A percentile compares a stretch with the other conserved stretches of the same genome.
These are phyloP conservation scores for Emys orbicularis DNA, from an alignment of 2,797 vertebrate genomes.

Conservation along the genomic window DNA sequence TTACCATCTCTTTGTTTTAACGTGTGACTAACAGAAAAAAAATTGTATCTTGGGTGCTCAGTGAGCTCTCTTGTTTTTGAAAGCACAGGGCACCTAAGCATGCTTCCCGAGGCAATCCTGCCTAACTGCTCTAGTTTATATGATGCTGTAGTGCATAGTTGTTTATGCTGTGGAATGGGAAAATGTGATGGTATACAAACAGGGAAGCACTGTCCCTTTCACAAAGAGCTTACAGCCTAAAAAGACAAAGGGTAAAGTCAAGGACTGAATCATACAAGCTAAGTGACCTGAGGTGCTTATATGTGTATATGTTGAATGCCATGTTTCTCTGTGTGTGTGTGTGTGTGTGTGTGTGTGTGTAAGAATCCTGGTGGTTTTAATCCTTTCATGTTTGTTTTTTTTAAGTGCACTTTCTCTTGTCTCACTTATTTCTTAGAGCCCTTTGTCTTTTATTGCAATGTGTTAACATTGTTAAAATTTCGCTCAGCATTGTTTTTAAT, in stretches of 20 bases:
- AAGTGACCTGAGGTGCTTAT: background rate
- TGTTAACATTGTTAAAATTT: background rate
- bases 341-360: background rate
- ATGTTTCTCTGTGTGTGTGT: background rate
- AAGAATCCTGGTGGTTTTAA: background rate
- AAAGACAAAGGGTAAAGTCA: background rate
- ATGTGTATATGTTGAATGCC: rapidly evolving
- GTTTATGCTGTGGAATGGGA: background rate
- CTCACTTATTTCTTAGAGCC: background rate
- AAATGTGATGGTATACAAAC: background rate
- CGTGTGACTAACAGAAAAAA: background rate
- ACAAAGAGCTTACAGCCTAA: background rate
- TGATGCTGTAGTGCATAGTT: background rate
- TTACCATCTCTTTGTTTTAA: background rate
- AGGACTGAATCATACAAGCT: background rate
- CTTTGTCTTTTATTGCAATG: background rate
- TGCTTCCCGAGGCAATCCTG: background rate
- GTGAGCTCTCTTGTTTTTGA: background rate
- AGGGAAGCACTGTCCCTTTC: background rate
- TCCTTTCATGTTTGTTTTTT: background rate
- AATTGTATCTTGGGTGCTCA: background rate
- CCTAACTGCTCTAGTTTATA: background rate
- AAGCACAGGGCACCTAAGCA: background rate
- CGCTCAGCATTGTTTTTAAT: background rate
- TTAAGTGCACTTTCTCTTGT: background rate